Conservation (phyloP, 2,888 invertebrate genomes). For the Tenthredo notha region DNA sequence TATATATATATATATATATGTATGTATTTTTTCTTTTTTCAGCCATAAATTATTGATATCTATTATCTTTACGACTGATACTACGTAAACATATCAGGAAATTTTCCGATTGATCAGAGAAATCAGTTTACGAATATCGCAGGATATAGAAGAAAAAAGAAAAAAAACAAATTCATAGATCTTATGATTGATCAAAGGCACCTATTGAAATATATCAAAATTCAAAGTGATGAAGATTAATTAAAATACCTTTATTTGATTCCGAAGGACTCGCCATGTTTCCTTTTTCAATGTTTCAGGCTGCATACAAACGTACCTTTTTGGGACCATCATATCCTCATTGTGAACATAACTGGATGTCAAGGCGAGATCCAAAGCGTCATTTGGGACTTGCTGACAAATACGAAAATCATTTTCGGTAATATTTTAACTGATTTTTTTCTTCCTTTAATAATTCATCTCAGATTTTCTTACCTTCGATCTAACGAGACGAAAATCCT, state of each 20-base stretch:
- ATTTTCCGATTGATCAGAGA: constrained; percentile 32
- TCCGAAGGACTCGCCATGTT: constrained; percentile 86
- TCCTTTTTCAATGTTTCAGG: constrained; percentile 84
- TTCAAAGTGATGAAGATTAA: neutral
- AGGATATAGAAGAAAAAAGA: neutral
- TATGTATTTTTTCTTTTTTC: constrained; percentile 57
- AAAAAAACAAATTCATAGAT: neutral
- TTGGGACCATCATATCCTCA: constrained; percentile 78
- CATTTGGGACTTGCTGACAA: constrained; percentile 81
- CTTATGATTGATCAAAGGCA: neutral
- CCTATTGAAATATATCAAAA: neutral
- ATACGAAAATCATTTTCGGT: neutral
- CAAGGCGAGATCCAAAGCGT: constrained; percentile 86
- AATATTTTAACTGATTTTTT: neutral
- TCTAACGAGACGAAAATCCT: constrained; percentile 68
- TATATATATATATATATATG: too few species aligned
- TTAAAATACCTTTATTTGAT: constrained; percentile 76
- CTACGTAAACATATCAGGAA: neutral
- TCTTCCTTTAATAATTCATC: neutral
- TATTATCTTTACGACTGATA: constrained; percentile 60
- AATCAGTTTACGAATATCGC: constrained; percentile 21
- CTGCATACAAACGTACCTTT: constrained; percentile 82
- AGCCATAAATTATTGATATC: constrained; percentile 65
- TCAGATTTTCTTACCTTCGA: constrained; percentile 61
- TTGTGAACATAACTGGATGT: constrained; percentile 85